phyloP scores from a whole-genome alignment of 2,113 vertebrate genomes.

The Meles meles region DNA sequence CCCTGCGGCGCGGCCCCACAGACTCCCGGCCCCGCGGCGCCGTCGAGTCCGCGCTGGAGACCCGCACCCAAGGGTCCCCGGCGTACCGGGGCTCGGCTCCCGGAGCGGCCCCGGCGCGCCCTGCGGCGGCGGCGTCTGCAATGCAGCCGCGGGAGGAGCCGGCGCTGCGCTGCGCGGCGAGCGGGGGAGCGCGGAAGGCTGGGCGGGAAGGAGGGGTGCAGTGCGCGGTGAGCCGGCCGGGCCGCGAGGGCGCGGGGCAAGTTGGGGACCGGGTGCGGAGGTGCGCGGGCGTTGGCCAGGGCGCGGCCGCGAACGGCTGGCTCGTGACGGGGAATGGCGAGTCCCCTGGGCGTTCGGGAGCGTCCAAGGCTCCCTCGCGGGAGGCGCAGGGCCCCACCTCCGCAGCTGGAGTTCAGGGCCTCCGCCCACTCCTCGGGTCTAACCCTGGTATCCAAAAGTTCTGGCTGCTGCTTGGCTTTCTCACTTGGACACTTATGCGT shows the following conservation, averaged over 20 bases:
- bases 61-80: not conserved
- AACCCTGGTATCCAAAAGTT: not conserved
- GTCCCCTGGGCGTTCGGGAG: not conserved
- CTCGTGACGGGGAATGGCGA: not conserved
- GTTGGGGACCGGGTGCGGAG: not conserved
- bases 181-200: constrained; percentile 20
- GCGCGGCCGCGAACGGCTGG: not conserved
- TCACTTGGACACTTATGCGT: not conserved
- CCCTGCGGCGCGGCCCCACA: not conserved
- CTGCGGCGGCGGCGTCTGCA: constrained; percentile 61
- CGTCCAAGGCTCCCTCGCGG: no score
- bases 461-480: not conserved
- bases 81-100: not conserved
- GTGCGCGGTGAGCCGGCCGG: not conserved
- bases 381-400: not conserved
- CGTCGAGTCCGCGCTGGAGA: not conserved
- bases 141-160: constrained; percentile 68
- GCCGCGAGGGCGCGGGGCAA: not conserved
- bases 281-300: not conserved
- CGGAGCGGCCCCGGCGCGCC: constrained; percentile 25
- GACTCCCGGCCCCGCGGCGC: not conserved
- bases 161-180: constrained; percentile 62
- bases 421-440: not conserved
- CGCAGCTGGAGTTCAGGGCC: not conserved
- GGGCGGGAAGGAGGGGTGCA: constrained; percentile 52